Conservation (phyloP, 2,888 invertebrate genomes). For the Dione juno region DNA sequence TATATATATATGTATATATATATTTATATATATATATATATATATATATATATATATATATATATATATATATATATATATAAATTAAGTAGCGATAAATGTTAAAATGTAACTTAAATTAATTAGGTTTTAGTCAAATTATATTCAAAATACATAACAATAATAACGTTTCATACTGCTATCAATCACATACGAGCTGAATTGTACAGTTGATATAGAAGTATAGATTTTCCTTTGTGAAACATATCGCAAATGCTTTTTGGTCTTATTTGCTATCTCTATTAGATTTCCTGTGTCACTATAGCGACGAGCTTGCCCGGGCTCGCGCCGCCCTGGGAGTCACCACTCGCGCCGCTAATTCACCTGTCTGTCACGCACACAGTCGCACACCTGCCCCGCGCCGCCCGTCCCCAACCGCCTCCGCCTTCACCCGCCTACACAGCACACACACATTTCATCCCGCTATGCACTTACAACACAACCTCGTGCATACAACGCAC, state of each 20-base stretch:
- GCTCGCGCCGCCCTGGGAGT: conserved; percentile 58
- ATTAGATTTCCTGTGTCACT: conserved; percentile 68
- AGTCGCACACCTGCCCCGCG: conserved; percentile 53
- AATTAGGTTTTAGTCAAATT: too few species aligned
- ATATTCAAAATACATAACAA: too few species aligned
- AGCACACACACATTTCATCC: conserved; percentile 58
- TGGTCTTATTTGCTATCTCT: conserved; percentile 61
- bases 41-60: not conserved
- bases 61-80: too few species aligned
- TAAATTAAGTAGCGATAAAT: too few species aligned
- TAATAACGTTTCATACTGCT: not conserved
- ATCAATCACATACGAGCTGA: not conserved
- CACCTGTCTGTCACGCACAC: conserved; percentile 69
- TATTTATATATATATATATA: too few species aligned
- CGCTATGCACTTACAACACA: conserved; percentile 61
- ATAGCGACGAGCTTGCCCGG: conserved; percentile 71
- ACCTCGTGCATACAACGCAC: conserved; percentile 54
- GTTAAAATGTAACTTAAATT: too few species aligned
- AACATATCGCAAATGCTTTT: conserved; percentile 34
- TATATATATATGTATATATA: too few species aligned
- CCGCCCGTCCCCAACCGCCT: conserved; percentile 10
- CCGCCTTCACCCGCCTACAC: conserved; percentile 46
- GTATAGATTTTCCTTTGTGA: conserved; percentile 28
- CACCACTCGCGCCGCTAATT: conserved; percentile 63
- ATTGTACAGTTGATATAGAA: not conserved